phyloP scores from a whole-genome alignment of 2,113 vertebrate genomes.

The Solenodon paradoxus region DNA sequence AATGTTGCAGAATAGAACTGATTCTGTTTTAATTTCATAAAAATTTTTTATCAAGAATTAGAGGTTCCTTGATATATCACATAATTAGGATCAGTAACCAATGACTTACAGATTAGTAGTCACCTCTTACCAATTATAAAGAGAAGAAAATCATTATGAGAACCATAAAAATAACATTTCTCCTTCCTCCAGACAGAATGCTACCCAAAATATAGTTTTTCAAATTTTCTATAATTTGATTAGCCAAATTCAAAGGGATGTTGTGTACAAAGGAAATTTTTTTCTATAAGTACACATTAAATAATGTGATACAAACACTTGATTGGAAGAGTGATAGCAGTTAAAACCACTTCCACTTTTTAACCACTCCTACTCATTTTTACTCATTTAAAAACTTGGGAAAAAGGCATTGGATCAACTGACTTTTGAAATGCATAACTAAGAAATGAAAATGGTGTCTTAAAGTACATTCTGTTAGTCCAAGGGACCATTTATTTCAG shows the following conservation, averaged over 20 bases:
- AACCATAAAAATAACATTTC: neutral
- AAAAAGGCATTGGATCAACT: neutral
- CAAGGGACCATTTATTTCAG: neutral
- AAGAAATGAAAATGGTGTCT: neutral
- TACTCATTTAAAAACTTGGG: neutral
- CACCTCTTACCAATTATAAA: constrained; percentile 16
- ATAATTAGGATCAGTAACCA: neutral
- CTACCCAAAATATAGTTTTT: neutral
- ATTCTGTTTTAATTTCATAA: constrained; percentile 2
- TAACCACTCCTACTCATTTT: neutral
- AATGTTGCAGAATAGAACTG: constrained; percentile 1
- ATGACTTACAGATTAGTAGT: neutral
- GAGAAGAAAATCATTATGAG: neutral
- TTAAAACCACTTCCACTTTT: constrained; percentile 21
- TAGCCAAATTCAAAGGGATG: neutral
- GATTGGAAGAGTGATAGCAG: neutral
- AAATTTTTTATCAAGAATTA: constrained; percentile 1
- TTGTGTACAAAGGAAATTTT: neutral
- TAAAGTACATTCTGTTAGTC: neutral
- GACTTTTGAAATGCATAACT: neutral
- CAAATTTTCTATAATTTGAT: neutral
- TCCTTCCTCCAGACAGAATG: constrained; percentile 13
- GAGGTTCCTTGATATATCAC: neutral
- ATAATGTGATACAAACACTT: neutral
- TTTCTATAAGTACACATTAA: neutral